Evolutionary conservation across 1,140 invertebrate species (phyloP), one percentile per base, ranked within the genome.

Genomic region (Sipha flava): DNA sequence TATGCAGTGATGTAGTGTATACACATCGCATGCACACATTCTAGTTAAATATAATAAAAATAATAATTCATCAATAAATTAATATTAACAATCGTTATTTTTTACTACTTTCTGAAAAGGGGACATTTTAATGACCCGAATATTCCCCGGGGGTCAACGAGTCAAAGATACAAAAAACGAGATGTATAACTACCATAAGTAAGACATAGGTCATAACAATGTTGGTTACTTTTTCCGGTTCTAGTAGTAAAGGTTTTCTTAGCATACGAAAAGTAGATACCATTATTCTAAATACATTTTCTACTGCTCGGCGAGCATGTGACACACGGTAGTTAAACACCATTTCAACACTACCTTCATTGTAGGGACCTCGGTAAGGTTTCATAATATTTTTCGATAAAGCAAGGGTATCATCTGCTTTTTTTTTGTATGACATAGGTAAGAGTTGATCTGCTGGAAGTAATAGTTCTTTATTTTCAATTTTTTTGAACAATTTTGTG

Each of bases 391-490:
- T 82, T 73, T 80, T 43, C 64, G 80, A 80, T 49, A 88, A 54
- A 45, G 86, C 82, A 84, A 89, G 89, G 57, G 86, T 87, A 77
- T 87, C 86, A 83, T 89, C 87, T 12, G 84, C 87, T 37, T 88
- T 81, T 83, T 89, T 84, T 37, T 85, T 82, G 80, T 85, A 84
- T 47, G 85, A 83, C 52, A 5, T 40, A 68, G 31, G 64, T 12
- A 68, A 37, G n/a, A 21, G 34, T 1, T 87, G 83, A 75, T 29
- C 64, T 1, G 64, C 5, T 52, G 85, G 85, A 49, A 85, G 81
- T 72, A 84, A 81, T 18, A 86, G 72, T 81, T 54, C 72, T 23
- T 82, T 82, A 31, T 82, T 82, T 82, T 83, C 73, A n/a, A 86
- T 29, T 79, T 70, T 52, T 81, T 81, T 83, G 57, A 83, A 84